phyloP scores from a whole-genome alignment of 2,888 invertebrate genomes.

The Flexamia atlantica region DNA sequence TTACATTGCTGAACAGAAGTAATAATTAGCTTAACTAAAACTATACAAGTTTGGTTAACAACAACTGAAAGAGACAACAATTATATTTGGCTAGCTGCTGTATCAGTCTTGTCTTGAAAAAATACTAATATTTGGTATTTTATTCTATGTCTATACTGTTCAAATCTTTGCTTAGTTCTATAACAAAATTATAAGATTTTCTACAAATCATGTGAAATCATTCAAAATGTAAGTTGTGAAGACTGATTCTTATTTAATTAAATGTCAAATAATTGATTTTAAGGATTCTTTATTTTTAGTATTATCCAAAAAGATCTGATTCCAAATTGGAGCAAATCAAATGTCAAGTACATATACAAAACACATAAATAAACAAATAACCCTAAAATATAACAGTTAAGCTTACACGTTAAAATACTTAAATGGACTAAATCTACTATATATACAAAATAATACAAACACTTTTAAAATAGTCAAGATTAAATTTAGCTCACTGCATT shows the following conservation, averaged over 20 bases:
- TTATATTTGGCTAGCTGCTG: slow-evolving; percentile 45
- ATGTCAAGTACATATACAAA: slow-evolving; percentile 13
- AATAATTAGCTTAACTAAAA: background rate
- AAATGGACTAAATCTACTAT: slow-evolving; percentile 17
- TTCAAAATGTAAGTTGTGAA: background rate
- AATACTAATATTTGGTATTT: slow-evolving; percentile 41
- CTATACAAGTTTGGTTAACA: slow-evolving; percentile 12
- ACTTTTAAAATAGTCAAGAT: background rate
- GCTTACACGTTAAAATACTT: slow-evolving; percentile 34
- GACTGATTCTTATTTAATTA: background rate
- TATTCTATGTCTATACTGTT: background rate
- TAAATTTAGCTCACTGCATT: too few species aligned
- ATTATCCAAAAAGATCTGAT: slow-evolving; percentile 17
- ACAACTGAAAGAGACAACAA: slow-evolving; percentile 24
- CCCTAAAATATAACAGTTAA: slow-evolving; percentile 17
- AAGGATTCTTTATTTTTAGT: background rate
- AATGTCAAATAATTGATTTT: background rate
- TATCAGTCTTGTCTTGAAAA: slow-evolving; percentile 49
- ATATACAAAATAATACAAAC: slow-evolving; percentile 51
- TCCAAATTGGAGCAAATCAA: slow-evolving; percentile 11
- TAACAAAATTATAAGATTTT: background rate
- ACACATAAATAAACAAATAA: slow-evolving; percentile 53
- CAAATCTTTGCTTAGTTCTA: slow-evolving; percentile 1
- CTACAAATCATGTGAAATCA: background rate
- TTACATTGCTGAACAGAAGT: background rate